These are phyloP conservation scores for Agriotes lineatus DNA, from an alignment of 2,888 invertebrate species.

Conservation along the genomic window DNA sequence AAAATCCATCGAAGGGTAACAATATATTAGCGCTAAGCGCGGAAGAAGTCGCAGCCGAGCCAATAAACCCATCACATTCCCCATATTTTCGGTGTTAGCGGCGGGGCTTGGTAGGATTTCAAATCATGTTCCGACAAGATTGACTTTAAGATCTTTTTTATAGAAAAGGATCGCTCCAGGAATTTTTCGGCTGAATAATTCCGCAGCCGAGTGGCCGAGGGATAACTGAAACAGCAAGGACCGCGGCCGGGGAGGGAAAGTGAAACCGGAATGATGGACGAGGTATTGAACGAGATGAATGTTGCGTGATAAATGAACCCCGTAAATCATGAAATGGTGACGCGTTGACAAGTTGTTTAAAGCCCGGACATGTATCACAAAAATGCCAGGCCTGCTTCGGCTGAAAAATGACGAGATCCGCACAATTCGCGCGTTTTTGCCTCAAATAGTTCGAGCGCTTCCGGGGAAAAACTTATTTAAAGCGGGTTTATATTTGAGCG, in stretches of 20 bases:
- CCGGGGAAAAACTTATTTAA: background rate
- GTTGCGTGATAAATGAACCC: slow-evolving; percentile 52
- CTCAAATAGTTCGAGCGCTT: background rate
- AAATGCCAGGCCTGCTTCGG: slow-evolving; percentile 16
- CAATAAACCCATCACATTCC: slow-evolving; percentile 37
- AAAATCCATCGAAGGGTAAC: slow-evolving; percentile 1
- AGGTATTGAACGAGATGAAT: slow-evolving; percentile 56
- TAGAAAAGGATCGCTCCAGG: slow-evolving; percentile 41
- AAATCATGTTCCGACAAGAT: slow-evolving; percentile 42
- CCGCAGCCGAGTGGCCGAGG: slow-evolving; percentile 18
- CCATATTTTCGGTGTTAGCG: slow-evolving; percentile 30
- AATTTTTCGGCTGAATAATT: slow-evolving; percentile 43
- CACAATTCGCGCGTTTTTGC: slow-evolving; percentile 14
- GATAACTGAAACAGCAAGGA: slow-evolving; percentile 28
- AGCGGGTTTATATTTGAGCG: background rate
- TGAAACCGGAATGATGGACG: slow-evolving; percentile 54
- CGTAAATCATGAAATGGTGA: slow-evolving; percentile 51
- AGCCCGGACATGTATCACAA: slow-evolving; percentile 44
- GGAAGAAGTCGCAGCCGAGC: background rate
- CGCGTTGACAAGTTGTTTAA: slow-evolving; percentile 52
- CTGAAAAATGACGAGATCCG: slow-evolving; percentile 26
- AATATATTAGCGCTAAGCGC: background rate
- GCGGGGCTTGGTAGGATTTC: slow-evolving; percentile 28
- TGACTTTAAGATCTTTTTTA: slow-evolving; percentile 44
- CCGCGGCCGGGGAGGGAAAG: slow-evolving; percentile 24